Base-by-base conservation (phyloP, 1,140 invertebrate genomes). In the Neotoxoptera formosana region DNA sequence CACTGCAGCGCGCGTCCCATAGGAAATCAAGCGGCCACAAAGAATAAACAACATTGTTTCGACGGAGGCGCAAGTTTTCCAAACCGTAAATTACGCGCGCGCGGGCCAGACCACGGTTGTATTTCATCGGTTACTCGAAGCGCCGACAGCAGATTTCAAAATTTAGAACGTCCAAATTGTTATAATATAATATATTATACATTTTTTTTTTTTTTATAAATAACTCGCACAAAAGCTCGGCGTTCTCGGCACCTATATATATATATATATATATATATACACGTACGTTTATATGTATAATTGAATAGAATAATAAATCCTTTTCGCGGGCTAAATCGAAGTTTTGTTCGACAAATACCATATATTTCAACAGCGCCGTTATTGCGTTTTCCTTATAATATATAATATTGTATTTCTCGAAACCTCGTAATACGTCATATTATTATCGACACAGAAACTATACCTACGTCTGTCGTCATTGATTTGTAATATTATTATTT, bases 1-100 rank as follows among this genome's bases (percentile, higher is more conserved):
- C n/a, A n/a, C n/a, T n/a, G 81, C 45, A 76, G 53, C 21, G 91
- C 86, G 53, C 21, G 91, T 93, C 91, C 91, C 91, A 86, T 86
- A 93, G 91, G 91, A 93, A 93, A 93, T 93, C 91, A 93, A 93
- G 48, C 76, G 21, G 48, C 91, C 76, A 47, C 81, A 84, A 93
- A 83, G 91, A 93, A 93, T 86, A 86, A 93, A 93, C 91, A 93
- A 93, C 91, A 86, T 92, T 92, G 91, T 92, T 92, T 92, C 91
- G 91, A 53, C 91, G 48, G 34, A 84, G 34, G 91, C 48, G 34
- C 41, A 93, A 93, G 91, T 93, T 93, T 93, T 84, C 51, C 51
- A 83, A 87, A 93, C 25, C 91, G 91, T 93, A 93, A 93, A 93
- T 93, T 93, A 93, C 91, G n/a, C 4, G 20, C n/a, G n/a, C n/a